A percentile compares a stretch with the other conserved stretches of the same genome.
phyloP scores from a whole-genome alignment of 2,113 vertebrate species.

The Dasypus novemcinctus region DNA sequence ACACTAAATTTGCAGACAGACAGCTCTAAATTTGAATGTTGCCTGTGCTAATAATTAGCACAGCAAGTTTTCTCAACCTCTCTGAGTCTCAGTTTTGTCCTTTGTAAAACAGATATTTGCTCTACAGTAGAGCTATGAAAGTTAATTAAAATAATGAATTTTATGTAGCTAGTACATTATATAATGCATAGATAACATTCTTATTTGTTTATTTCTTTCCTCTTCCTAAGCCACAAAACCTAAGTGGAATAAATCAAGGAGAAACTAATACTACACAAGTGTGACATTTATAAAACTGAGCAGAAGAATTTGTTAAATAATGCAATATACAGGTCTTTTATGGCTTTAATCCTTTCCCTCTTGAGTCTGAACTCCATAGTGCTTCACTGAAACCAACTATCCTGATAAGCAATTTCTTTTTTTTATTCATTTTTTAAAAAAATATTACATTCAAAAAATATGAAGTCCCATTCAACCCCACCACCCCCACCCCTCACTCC shows the following conservation, averaged over 20 bases:
- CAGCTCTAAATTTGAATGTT: neutral
- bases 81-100: neutral
- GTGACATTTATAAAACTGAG: conserved; percentile 47
- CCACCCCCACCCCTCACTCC: no score
- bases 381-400: neutral
- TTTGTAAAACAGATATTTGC: neutral
- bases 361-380: neutral
- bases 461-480: no score
- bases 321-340: neutral
- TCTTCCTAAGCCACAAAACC: conserved; percentile 15
- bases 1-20: neutral
- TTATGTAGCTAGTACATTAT: neutral
- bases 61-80: neutral
- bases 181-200: neutral
- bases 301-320: conserved; percentile 32
- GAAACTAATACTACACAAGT: conserved; percentile 27
- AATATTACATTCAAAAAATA: no score
- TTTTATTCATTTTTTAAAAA: no score
- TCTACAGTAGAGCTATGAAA: neutral
- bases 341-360: neutral
- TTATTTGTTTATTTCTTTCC: neutral
- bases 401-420: neutral
- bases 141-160: neutral
- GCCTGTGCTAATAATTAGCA: conserved; percentile 5
- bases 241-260: conserved; percentile 15